These are phyloP conservation scores for Thamnophis sirtalis DNA, from an alignment of 2,113 vertebrate genomes.

Conservation along the genomic window DNA sequence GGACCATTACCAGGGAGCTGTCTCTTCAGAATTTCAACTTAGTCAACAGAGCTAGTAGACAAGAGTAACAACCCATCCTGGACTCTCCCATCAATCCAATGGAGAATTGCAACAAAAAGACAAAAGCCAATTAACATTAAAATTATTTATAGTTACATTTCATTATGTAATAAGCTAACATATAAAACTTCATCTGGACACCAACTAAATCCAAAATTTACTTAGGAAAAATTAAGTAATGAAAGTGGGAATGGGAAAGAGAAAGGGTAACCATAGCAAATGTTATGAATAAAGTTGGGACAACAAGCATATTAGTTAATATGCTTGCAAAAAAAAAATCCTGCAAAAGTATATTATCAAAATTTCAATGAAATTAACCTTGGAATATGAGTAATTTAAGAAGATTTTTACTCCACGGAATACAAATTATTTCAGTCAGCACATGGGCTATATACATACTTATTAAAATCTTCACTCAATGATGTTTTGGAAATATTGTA, in stretches of 20 bases:
- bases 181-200: neutral
- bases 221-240: neutral
- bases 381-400: constrained; percentile 33
- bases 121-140: neutral
- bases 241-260: neutral
- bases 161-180: neutral
- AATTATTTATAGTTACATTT: neutral
- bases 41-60: no score
- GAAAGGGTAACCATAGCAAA: neutral
- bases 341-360: constrained; percentile 11
- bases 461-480: constrained; percentile 34
- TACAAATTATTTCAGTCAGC: constrained; percentile 19
- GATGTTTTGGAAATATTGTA: constrained; percentile 29
- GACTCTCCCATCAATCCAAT: no score
- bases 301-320: neutral
- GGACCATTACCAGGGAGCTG: no score
- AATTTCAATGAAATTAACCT: constrained; percentile 13
- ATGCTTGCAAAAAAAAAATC: constrained; percentile 11
- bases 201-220: neutral
- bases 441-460: neutral
- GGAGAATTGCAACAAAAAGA: neutral
- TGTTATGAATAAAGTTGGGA: neutral
- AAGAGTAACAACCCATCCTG: no score
- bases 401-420: constrained; percentile 9
- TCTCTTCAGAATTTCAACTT: no score